These are phyloP conservation scores for Passer montanus DNA, from an alignment of 2,113 vertebrate genomes.

Conservation along the genomic window DNA sequence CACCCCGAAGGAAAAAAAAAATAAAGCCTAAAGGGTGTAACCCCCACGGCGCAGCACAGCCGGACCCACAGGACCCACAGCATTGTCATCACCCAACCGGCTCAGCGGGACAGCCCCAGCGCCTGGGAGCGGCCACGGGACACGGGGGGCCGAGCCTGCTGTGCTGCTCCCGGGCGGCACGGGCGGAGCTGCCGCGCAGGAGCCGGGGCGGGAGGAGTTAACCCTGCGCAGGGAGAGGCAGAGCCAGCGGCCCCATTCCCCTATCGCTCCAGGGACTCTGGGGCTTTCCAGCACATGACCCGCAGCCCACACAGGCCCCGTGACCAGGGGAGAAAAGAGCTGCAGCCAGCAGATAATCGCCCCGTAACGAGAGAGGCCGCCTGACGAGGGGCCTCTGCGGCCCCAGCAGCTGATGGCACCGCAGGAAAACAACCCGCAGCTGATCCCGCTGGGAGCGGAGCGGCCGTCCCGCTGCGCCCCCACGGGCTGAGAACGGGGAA, in stretches of 20 bases:
- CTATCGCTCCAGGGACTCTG: not conserved
- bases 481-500: accelerated
- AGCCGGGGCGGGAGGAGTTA: not conserved
- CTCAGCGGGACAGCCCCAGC: not conserved
- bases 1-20: not conserved
- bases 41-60: accelerated
- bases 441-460: not conserved
- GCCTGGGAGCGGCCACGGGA: not conserved
- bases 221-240: not conserved
- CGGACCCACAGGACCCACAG: not conserved
- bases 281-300: slow-evolving; percentile 29
- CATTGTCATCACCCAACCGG: not conserved
- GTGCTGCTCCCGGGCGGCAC: not conserved
- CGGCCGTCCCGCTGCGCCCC: not conserved
- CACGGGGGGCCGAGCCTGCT: not conserved
- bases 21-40: not conserved
- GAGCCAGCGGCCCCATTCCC: not conserved
- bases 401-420: slow-evolving; percentile 2
- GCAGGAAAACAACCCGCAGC: not conserved
- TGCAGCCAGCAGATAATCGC: slow-evolving; percentile 54
- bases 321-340: not conserved
- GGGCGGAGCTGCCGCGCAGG: not conserved
- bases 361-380: not conserved
- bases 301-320: slow-evolving; percentile 13
- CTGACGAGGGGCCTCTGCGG: not conserved